Percentiles rank a stretch among this genome's conserved stretches.
These are phyloP conservation scores for Theropithecus gelada DNA, from an alignment of 2,113 vertebrate genomes.

Conservation along the genomic window DNA sequence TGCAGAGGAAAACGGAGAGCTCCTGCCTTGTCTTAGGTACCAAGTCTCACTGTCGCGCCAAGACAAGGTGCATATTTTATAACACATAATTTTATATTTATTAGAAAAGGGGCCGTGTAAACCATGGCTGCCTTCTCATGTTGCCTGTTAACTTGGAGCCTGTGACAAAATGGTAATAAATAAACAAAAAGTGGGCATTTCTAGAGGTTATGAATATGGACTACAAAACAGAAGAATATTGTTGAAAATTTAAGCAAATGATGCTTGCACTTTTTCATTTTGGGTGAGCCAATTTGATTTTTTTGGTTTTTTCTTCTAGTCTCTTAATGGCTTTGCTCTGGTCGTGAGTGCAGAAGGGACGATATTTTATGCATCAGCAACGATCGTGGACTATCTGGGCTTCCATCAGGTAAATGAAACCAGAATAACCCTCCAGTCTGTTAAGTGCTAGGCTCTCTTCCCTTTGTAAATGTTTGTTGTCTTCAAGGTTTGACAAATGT, in stretches of 20 bases:
- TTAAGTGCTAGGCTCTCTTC: neutral
- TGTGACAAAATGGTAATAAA: neutral
- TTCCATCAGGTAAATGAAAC: constrained; percentile 94
- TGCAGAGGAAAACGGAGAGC: fast-evolving
- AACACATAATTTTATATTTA: neutral
- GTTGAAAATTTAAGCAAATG: neutral
- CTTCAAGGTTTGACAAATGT: neutral
- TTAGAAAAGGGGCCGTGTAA: neutral
- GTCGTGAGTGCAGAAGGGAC: constrained; percentile 96
- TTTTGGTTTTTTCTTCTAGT: constrained; percentile 84
- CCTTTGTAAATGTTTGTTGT: neutral
- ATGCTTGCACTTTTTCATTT: neutral
- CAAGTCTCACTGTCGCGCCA: fast-evolving
- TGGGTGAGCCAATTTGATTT: neutral
- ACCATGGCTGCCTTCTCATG: neutral
- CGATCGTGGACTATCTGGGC: constrained; percentile 96
- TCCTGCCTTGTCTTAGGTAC: too few relatives aligned
- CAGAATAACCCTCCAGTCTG: neutral
- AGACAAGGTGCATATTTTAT: neutral
- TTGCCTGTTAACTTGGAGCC: neutral
- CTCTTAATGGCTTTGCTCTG: constrained; percentile 94
- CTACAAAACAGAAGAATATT: too few relatives aligned
- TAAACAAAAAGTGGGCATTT: neutral
- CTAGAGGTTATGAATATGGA: neutral
- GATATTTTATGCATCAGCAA: constrained; percentile 97